Conservation (phyloP, 2,888 invertebrate genomes). For the Halocaridina rubra region DNA sequence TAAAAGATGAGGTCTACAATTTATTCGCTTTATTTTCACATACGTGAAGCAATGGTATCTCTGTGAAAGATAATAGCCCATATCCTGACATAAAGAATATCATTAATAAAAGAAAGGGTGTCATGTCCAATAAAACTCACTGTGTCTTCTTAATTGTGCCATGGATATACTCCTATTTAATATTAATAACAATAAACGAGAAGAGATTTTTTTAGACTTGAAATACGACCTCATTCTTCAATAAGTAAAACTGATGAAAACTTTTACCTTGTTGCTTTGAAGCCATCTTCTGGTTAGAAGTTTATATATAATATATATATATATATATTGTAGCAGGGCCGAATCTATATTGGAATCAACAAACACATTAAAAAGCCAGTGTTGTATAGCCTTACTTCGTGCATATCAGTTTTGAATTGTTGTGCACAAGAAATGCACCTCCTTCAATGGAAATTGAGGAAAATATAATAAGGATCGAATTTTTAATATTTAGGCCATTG, state of each 20-base stretch:
- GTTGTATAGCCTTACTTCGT: slow-evolving; percentile 53
- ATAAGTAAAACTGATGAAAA: slow-evolving; percentile 26
- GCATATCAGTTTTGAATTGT: slow-evolving; percentile 50
- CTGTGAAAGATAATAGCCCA: no score
- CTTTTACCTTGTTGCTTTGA: no score
- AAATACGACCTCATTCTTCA: slow-evolving; percentile 7
- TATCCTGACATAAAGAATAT: no score
- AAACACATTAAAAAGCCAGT: neutral
- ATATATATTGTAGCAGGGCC: slow-evolving; percentile 15
- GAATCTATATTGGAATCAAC: slow-evolving; percentile 33
- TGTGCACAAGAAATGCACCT: slow-evolving; percentile 38
- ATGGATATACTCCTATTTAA: slow-evolving; percentile 59
- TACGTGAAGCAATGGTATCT: no score
- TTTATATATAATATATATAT: no score
- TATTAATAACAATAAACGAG: slow-evolving; percentile 37
- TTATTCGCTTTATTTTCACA: no score
- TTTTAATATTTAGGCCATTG: neutral
- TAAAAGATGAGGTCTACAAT: no score
- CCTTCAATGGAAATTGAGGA: neutral
- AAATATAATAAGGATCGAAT: slow-evolving; percentile 9
- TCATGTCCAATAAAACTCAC: slow-evolving; percentile 61
- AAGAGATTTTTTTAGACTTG: slow-evolving; percentile 21
- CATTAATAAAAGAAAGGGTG: slow-evolving; percentile 48
- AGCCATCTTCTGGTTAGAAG: no score
- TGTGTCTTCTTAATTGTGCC: slow-evolving; percentile 64